Evolutionary conservation across 2,888 invertebrate genomes (phyloP).

Genomic region (Patella depressa): DNA sequence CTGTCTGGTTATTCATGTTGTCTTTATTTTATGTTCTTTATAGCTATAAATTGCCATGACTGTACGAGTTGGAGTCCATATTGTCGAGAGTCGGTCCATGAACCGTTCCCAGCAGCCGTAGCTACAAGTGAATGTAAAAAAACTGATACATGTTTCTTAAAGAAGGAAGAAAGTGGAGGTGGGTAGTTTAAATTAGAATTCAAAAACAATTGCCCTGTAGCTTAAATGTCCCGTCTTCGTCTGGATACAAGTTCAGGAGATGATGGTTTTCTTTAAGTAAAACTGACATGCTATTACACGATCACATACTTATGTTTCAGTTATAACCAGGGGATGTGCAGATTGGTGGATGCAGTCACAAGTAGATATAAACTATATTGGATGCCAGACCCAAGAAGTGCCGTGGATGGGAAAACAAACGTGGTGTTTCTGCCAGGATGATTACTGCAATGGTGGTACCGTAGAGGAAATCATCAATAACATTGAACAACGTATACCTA

Average conservation of each 20-base stretch:
- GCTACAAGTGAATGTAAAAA: constrained; percentile 33
- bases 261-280: too few relatives aligned
- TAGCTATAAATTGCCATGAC: constrained; percentile 36
- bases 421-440: constrained; percentile 48
- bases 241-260: too few relatives aligned
- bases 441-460: constrained; percentile 36
- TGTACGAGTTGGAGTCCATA: constrained; percentile 42
- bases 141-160: constrained; percentile 36
- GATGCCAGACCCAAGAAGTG: constrained; percentile 39
- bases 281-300: too few relatives aligned
- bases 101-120: constrained; percentile 35
- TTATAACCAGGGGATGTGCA: constrained; percentile 44
- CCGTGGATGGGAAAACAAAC: constrained; percentile 37
- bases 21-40: background rate
- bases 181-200: background rate
- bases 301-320: constrained; percentile 24
- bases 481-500: constrained; percentile 6
- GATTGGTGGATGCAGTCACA: constrained; percentile 47
- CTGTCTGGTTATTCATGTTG: too few relatives aligned
- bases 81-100: constrained; percentile 33
- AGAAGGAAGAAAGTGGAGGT: constrained; percentile 34
- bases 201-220: too few relatives aligned
- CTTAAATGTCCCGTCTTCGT: too few relatives aligned
- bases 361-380: constrained; percentile 40
- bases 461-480: constrained; percentile 24